Percentiles rank a stretch among this genome's conserved stretches.
Conservation (phyloP, 2,888 invertebrate species). For the Sesia apiformis region DNA sequence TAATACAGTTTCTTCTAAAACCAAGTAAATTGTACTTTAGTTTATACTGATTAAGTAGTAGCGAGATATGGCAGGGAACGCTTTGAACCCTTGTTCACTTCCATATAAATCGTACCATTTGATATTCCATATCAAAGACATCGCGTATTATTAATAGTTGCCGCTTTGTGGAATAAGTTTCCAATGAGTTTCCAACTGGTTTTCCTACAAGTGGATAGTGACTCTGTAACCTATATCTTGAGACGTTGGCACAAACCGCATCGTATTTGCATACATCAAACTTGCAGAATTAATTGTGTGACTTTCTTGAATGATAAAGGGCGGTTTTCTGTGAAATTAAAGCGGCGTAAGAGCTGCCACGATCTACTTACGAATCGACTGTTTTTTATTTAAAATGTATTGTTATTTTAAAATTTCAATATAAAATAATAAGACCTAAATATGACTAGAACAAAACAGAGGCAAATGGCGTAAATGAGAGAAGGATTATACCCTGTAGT, state of each 20-base stretch:
- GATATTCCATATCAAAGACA: neutral
- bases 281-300: slow-evolving; percentile 3
- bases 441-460: too few species aligned
- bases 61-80: neutral
- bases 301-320: slow-evolving; percentile 5
- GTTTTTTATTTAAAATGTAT: too few species aligned
- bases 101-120: neutral
- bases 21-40: too few species aligned
- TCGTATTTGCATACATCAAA: slow-evolving; percentile 23
- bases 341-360: too few species aligned
- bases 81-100: neutral
- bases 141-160: neutral
- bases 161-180: slow-evolving; percentile 12
- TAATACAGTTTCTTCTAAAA: too few species aligned
- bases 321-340: slow-evolving; percentile 6
- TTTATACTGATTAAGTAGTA: too few species aligned
- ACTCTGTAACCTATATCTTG: slow-evolving; percentile 12
- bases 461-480: too few species aligned
- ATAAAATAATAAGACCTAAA: too few species aligned
- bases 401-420: too few species aligned
- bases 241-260: slow-evolving; percentile 15
- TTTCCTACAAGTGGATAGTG: slow-evolving; percentile 6
- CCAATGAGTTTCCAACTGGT: slow-evolving; percentile 18
- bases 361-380: too few species aligned
- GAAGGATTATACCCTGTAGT: too few species aligned